Conservation (phyloP, 2,113 vertebrate species). For the Pao palembangensis region DNA sequence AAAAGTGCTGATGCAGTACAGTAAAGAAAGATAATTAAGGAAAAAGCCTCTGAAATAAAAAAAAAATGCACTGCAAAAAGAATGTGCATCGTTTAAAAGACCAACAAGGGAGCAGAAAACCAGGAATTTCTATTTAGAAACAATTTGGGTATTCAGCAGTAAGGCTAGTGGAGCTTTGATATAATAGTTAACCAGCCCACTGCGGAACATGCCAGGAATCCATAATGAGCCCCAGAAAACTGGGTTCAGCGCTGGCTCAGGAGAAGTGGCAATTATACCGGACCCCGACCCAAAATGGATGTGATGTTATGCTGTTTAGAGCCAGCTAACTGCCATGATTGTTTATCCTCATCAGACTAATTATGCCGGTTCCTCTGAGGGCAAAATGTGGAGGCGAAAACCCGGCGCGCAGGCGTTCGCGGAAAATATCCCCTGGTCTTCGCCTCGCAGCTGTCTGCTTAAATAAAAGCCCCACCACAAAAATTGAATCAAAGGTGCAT, state of each 20-base stretch:
- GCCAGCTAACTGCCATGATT: conserved; percentile 56
- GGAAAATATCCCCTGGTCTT: conserved; percentile 29
- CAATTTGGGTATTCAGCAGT: conserved; percentile 52
- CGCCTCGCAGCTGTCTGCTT: conserved; percentile 2
- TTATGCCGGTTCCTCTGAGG: conserved; percentile 41
- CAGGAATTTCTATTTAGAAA: conserved; percentile 36
- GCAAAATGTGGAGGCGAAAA: conserved; percentile 21
- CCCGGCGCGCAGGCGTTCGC: conserved; percentile 5
- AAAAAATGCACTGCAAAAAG: conserved; percentile 27
- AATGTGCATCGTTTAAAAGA: conserved; percentile 17
- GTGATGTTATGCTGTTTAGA: conserved; percentile 50
- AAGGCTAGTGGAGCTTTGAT: conserved; percentile 40
- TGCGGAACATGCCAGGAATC: conserved; percentile 37
- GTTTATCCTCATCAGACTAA: conserved; percentile 65
- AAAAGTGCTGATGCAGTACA: conserved; percentile 22
- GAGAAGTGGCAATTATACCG: conserved; percentile 50
- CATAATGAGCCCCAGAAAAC: conserved; percentile 52
- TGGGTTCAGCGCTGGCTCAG: conserved; percentile 24
- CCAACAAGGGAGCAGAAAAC: conserved; percentile 36
- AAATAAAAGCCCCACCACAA: conserved; percentile 15
- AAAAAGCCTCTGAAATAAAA: conserved; percentile 3
- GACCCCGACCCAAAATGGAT: conserved; percentile 48
- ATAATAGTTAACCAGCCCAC: conserved; percentile 52
- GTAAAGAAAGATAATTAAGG: conserved; percentile 30
- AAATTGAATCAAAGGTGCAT: background rate